Base-by-base conservation (phyloP, 2,888 invertebrate species). In the Andrena camellia region DNA sequence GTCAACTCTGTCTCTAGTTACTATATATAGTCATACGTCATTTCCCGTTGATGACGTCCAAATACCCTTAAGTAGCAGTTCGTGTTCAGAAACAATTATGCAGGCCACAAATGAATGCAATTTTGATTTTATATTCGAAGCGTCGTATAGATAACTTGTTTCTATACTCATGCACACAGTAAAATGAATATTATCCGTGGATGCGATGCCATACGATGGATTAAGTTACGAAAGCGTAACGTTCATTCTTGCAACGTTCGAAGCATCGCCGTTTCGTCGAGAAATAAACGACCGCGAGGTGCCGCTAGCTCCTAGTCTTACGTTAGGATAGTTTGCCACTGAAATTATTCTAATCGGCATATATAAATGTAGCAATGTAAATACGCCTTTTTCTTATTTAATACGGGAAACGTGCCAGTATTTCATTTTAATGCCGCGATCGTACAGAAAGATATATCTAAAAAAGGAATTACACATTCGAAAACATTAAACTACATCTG, bases 81-180 rank as follows among this genome's bases (percentile, higher is more conserved):
- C 67, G 83, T 83, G 83, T 81, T 81, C 59, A 20, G 31, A 48
- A 62, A 76, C 75, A 86, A 76, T 86, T 89, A 91, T 88, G 93
- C 93, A 93, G 93, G 93, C 93, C 93, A 92, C 84, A 84, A 86
- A 77, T 78, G 83, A 90, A 91, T 93, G 93, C 93, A 93, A 93
- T 93, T 91, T 80, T 69, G 7, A 48, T 66, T 48, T 62, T 62
- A 64, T 59, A 42, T 52, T 73, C 23, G 20, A 54, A 48, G 10
- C 57, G 62, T 50, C 23, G 42, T 62, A 62, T 72, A 35, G 59
- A 42, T 70, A 29, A 59, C 60, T 69, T 33, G 29, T 74, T 69
- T 73, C 26, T 60, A 42, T 77, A 54, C 17, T 63, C 62, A 20
- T 13, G 52, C 79, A 42, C 62, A 26, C 77, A 67, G 26, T 33